Base-by-base conservation (phyloP, 1,140 invertebrate species). In the Micrasema minimum region DNA sequence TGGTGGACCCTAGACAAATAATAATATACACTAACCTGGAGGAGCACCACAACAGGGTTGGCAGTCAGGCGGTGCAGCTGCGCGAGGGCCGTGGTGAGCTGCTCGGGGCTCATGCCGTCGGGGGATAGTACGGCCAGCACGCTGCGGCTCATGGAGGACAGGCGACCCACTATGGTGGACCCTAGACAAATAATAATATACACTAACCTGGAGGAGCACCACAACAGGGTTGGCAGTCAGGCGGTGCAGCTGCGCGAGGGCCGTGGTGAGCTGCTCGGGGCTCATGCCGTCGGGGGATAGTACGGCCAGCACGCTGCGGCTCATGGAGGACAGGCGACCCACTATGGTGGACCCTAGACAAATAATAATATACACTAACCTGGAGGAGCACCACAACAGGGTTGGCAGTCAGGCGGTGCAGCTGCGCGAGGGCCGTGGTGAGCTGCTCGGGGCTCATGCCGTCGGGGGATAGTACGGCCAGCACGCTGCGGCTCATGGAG, bases 51-150 rank as follows among this genome's bases (percentile, higher is more conserved):
- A 55, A 82, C 80, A 66, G 79, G 80, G 45, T 71, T 79, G 79
- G 79, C 68, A 5, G 80, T 77, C 45, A 83, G 66, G 22, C 79
- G 79, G 5, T 79, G 75, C 50, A 85, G 76, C 72, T 85, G 82
- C 0, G 79, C 72, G 62, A 85, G 75, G 38, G 80, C 78, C 0
- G 77, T 76, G 35, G 80, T 79, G 75, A n/a, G 78, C 76, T 83
- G 81, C 72, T 75, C 77, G 45, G 82, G 75, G 5, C 78, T 71
- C 77, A 81, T 78, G 72, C 82, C 81, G 66, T 78, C 75, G n/a
- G 83, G 83, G 23, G 82, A 83, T 71, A 85, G 45, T 50, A 85
- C 82, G 6, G 78, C 80, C 62, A 84, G 79, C 61, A 83, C 70
- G 26, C 80, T 78, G 2, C 81, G 79, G 41, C 81, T 80, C 5